phyloP scores from a whole-genome alignment of 1,140 invertebrate species.

The Aphaenogaster ashmeadi region DNA sequence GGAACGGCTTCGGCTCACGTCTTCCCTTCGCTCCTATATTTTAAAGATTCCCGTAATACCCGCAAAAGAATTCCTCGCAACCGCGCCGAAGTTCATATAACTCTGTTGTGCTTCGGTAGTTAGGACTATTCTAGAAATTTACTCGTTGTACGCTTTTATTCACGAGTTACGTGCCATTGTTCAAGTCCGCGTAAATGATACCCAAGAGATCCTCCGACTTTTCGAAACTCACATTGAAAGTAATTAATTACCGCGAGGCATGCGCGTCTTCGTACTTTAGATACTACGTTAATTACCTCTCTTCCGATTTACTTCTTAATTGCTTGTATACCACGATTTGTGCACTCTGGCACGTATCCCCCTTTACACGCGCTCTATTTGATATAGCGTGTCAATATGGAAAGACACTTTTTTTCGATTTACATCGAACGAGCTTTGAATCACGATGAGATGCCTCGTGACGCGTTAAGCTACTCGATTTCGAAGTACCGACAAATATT shows the following conservation, averaged over 20 bases:
- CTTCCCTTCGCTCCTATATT: background rate
- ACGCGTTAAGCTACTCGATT: slow-evolving; percentile 55
- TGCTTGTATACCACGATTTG: slow-evolving; percentile 42
- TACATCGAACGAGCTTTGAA: slow-evolving; percentile 35
- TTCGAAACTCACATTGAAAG: slow-evolving; percentile 52
- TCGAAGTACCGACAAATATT: slow-evolving; percentile 45
- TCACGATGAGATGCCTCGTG: slow-evolving; percentile 25
- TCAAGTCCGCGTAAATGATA: slow-evolving; percentile 11
- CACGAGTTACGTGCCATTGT: slow-evolving; percentile 34
- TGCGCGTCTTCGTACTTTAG: slow-evolving; percentile 27
- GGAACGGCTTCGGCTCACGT: background rate
- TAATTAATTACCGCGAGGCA: slow-evolving; percentile 53
- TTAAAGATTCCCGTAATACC: background rate
- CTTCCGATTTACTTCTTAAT: slow-evolving; percentile 50
- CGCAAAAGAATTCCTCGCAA: slow-evolving; percentile 10
- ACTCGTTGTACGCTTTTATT: slow-evolving; percentile 22
- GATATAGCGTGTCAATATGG: slow-evolving; percentile 42
- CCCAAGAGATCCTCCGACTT: slow-evolving; percentile 13
- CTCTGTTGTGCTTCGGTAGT: background rate
- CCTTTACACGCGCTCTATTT: background rate
- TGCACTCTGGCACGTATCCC: background rate
- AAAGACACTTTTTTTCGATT: slow-evolving; percentile 34
- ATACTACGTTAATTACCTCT: slow-evolving; percentile 42
- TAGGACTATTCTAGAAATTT: slow-evolving; percentile 28
- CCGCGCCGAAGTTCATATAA: slow-evolving; percentile 7